phyloP scores from a whole-genome alignment of 2,113 vertebrate genomes.

The Casuarius casuarius region DNA sequence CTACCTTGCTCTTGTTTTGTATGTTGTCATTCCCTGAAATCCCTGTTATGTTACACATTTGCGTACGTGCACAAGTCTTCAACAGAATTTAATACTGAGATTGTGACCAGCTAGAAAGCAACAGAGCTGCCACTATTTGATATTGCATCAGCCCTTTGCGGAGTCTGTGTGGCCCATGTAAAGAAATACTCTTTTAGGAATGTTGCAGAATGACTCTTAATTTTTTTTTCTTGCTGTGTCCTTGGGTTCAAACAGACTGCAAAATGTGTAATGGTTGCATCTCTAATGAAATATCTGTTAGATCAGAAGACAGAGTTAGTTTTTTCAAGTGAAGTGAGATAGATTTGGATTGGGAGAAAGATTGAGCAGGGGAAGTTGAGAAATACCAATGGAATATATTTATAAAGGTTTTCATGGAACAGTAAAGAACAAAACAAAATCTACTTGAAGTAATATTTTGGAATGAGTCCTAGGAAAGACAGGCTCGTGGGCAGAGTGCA shows the following conservation, averaged over 20 bases:
- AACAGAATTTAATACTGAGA: not conserved
- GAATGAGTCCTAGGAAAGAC: constrained; percentile 2
- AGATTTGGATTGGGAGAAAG: constrained; percentile 54
- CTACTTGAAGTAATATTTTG: constrained; percentile 54
- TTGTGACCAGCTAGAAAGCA: not conserved
- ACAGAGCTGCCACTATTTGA: not conserved
- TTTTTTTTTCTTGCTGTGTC: not conserved
- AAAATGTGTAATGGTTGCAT: constrained; percentile 25
- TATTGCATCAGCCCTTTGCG: not conserved
- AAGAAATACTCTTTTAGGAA: not conserved
- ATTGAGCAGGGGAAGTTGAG: constrained; percentile 51
- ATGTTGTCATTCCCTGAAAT: not conserved
- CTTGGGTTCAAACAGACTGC: constrained; percentile 43
- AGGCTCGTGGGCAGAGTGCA: not conserved
- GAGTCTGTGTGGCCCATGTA: not conserved
- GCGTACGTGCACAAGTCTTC: not conserved
- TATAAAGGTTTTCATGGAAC: constrained; percentile 49
- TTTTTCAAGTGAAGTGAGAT: constrained; percentile 53
- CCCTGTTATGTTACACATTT: not conserved
- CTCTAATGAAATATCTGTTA: constrained; percentile 17
- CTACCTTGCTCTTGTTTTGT: not conserved
- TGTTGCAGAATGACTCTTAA: not conserved
- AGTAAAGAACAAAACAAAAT: constrained; percentile 25
- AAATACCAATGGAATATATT: constrained; percentile 35
- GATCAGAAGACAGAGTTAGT: constrained; percentile 44